Base-by-base conservation (phyloP, 2,888 invertebrate genomes). In the Antheraea yamamai region DNA sequence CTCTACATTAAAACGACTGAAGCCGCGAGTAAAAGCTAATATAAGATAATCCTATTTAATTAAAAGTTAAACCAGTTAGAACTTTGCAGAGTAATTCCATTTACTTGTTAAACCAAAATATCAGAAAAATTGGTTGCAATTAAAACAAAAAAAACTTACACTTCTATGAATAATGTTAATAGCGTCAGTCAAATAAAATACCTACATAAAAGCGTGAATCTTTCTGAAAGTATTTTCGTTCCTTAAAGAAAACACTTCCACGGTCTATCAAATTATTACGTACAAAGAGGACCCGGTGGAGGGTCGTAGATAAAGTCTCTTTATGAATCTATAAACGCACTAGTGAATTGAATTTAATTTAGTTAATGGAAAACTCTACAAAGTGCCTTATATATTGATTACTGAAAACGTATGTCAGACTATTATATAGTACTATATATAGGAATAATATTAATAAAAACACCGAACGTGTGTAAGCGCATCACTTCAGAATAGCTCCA, bases 291-390 rank as follows among this genome's bases (percentile, higher is more conserved):
- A 77, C 78, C 77, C 77, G 74, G 73, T 78, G 79, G 75, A 80
- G 78, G 75, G 76, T 84, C 80, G 75, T 70, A 78, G 78, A 79
- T 83, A 81, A 81, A 84, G 78, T 81, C 81, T 79, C 79, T 84
- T 82, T 83, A 83, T 82, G 81, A 86, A 83, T 85, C 78, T 81
- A 82, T 83, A 78, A 84, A 83, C 81, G 77, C 80, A 81, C 78
- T 83, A 81, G 76, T 81, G 81, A 84, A 83, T 79, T 83, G 79
- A 83, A 86, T 87, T 86, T 86, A 86, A 89, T 90, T 88, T 86
- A 79, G 83, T 83, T 87, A 89, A 87, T 89, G 85, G 85, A 88
- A 87, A 87, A 84, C 82, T 81, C 74, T 39, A 18, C 76, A 80
- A 77, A 75, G 76, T 76, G 51, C 74, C 78, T 75, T 74, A 75